A percentile compares a stretch with the other conserved stretches of the same genome.
Evolutionary conservation across 2,797 vertebrate genomes (phyloP).

Genomic region (Silurus lanzhouensis): DNA sequence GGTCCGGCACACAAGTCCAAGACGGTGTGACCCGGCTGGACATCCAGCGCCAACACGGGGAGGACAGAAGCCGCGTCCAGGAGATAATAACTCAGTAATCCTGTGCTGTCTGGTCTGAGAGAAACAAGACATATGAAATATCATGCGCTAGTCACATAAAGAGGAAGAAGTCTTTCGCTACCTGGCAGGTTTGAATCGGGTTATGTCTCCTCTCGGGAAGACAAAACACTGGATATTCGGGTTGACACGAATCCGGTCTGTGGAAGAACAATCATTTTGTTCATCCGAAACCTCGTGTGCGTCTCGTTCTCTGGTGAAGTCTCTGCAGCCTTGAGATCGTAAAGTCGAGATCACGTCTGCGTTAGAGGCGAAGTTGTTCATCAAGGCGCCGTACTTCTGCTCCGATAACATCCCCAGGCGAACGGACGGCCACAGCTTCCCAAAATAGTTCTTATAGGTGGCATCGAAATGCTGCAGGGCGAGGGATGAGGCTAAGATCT

Average conservation of each 20-base stretch:
- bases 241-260: slow-evolving; percentile 54
- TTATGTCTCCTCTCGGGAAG: slow-evolving; percentile 84
- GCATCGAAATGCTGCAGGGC: slow-evolving; percentile 87
- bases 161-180: slow-evolving; percentile 52
- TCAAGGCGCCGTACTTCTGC: slow-evolving; percentile 88
- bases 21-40: slow-evolving; percentile 79
- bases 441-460: slow-evolving; percentile 78
- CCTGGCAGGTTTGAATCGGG: slow-evolving; percentile 84
- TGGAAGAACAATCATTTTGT: neutral
- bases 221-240: slow-evolving; percentile 85
- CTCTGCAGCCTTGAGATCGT: slow-evolving; percentile 71
- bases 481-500: slow-evolving; percentile 68
- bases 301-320: slow-evolving; percentile 73
- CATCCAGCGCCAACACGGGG: slow-evolving; percentile 84
- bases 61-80: slow-evolving; percentile 92
- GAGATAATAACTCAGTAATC: slow-evolving; percentile 85
- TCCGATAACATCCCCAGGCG: slow-evolving; percentile 83
- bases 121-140: neutral
- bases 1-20: slow-evolving; percentile 94
- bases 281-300: neutral
- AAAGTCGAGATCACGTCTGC: slow-evolving; percentile 63
- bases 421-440: slow-evolving; percentile 83
- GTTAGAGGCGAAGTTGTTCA: slow-evolving; percentile 81
- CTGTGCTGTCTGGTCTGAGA: slow-evolving; percentile 73
- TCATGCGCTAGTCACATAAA: neutral